These are phyloP conservation scores for Apogon hyalosoma DNA, from an alignment of 2,797 vertebrate genomes.

Conservation along the genomic window DNA sequence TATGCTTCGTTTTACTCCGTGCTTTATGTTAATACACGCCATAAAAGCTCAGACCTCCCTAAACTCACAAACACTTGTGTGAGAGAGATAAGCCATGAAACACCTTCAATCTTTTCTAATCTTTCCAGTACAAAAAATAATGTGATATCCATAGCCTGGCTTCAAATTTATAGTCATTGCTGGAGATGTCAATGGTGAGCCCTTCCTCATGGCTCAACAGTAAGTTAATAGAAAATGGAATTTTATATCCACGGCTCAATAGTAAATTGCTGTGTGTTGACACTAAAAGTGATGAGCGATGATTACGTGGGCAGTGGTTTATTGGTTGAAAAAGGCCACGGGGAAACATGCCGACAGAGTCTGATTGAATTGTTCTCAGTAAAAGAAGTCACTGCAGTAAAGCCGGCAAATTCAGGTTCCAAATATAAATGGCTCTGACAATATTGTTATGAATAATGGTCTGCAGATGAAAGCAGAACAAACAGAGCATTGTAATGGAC, in stretches of 20 bases:
- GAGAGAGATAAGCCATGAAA: conserved; percentile 2
- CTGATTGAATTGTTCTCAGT: conserved; percentile 38
- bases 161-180: conserved; percentile 34
- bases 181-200: conserved; percentile 35
- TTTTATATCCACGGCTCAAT: conserved; percentile 54
- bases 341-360: conserved; percentile 28
- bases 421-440: neutral
- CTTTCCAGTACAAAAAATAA: conserved; percentile 11
- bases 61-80: conserved; percentile 10
- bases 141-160: conserved; percentile 23
- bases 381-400: neutral
- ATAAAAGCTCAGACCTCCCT: conserved; percentile 8
- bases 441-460: neutral
- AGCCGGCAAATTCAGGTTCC: neutral
- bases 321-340: conserved; percentile 44
- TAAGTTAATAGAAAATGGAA: conserved; percentile 50
- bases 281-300: conserved; percentile 57
- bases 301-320: conserved; percentile 39
- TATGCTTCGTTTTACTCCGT: neutral
- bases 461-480: neutral
- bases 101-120: conserved; percentile 27
- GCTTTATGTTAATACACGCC: neutral
- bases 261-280: conserved; percentile 53
- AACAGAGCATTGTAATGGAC: neutral
- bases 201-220: conserved; percentile 27